These are phyloP conservation scores for Junonia oenone DNA, from an alignment of 2,888 invertebrate species.

Conservation along the genomic window DNA sequence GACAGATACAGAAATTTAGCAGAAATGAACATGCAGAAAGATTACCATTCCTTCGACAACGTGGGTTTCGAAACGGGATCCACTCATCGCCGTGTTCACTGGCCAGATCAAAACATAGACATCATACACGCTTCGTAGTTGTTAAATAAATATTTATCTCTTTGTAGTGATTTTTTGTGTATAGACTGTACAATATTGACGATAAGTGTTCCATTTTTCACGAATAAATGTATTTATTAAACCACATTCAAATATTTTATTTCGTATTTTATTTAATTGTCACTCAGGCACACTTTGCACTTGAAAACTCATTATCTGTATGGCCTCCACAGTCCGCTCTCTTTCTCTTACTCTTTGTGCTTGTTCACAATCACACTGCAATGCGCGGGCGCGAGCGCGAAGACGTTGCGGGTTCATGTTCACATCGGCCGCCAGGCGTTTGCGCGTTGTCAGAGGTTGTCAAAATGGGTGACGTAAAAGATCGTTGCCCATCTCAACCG, in stretches of 20 bases:
- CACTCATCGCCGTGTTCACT: slow-evolving; percentile 84
- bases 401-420: no score
- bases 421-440: no score
- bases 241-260: neutral
- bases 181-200: neutral
- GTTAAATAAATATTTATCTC: neutral
- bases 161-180: neutral
- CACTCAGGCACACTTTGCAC: no score
- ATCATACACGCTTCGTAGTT: slow-evolving; percentile 45
- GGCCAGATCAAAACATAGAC: slow-evolving; percentile 81
- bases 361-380: no score
- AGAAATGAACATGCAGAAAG: slow-evolving; percentile 69
- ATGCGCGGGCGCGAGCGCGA: no score
- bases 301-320: no score
- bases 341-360: no score
- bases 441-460: no score
- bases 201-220: neutral
- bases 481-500: no score
- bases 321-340: no score
- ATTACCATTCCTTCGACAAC: slow-evolving; percentile 79
- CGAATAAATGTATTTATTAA: neutral
- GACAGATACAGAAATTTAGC: slow-evolving; percentile 67
- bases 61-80: slow-evolving; percentile 83
- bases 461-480: no score
- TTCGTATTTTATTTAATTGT: neutral